Evolutionary conservation across 2,113 vertebrate genomes (phyloP), one percentile per base, ranked within the genome.

Genomic region (Pyrgilauda ruficollis): DNA sequence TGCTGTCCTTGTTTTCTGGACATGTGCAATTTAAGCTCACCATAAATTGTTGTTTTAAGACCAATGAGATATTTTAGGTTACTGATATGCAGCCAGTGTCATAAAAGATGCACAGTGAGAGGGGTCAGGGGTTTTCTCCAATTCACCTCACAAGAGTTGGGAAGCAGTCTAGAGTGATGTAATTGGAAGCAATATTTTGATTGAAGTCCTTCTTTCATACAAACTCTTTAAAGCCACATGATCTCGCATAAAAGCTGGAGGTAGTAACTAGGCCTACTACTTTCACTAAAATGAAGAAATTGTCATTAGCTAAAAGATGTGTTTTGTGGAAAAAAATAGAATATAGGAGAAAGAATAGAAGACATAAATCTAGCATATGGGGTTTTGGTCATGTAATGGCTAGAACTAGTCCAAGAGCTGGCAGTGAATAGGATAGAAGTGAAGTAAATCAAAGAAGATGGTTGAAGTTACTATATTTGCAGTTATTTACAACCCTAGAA

Each of bases 401-500:
- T 69, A 67, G 56, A 87, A 53, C 26, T 90, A 53, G 64, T 67
- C 50, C 43, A 81, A 35, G 21, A 89, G 35, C 66, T 84, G 66
- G 64, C 56, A 94, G 56, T 87, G 44, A 39, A 76, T 78, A 47
- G 52, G 53, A 62, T 21, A 89, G 52, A 89, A 87, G 31, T 37
- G 24, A 82, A 91, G 52, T 95, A 96, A 94, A 95, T 96, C 84
- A 91, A 87, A 27, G 43, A 75, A 89, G 35, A 64, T 74, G 52
- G 66, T 70, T 50, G 47, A 87, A 87, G 61, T 68, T 89, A 68
- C 74, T 89, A 55, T 35, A 87, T 72, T 84, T 91, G 28, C 62
- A 75, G 78, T 93, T 93, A 94, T 95, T 95, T 97, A 84, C 91
- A 87, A 52, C 35, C 27, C 13, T 26, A 82, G 80, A 75, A 93